Evolutionary conservation across 1,140 invertebrate species (phyloP).

Genomic region (Calephelis nemesis): DNA sequence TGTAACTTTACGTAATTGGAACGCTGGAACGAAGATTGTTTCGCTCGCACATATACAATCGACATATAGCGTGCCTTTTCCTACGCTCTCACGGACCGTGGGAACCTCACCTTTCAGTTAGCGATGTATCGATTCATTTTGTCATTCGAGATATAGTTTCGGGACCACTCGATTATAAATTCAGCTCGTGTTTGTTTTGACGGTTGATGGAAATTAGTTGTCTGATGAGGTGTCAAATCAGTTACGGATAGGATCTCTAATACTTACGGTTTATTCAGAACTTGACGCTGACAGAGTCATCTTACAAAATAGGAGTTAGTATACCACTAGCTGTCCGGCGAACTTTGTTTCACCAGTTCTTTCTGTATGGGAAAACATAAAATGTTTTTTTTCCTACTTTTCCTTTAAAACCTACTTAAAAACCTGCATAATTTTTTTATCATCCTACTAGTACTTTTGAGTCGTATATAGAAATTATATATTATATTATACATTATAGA

Average conservation of each 20-base stretch:
- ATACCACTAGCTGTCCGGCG: no score
- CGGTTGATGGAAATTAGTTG: slow-evolving; percentile 21
- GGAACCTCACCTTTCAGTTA: slow-evolving; percentile 61
- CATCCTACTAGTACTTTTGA: no score
- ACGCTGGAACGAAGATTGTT: slow-evolving; percentile 28
- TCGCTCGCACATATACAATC: slow-evolving; percentile 27
- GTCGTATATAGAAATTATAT: no score
- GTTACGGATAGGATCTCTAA: background rate
- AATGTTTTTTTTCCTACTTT: no score
- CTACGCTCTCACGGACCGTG: slow-evolving; percentile 58
- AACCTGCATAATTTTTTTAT: no score
- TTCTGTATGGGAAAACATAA: no score
- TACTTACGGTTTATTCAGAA: no score
- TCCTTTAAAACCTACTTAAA: no score
- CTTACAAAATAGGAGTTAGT: no score
- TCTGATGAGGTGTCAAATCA: background rate
- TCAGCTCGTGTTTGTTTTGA: slow-evolving; percentile 18
- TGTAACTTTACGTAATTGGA: slow-evolving; percentile 44
- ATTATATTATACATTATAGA: no score
- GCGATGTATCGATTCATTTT: slow-evolving; percentile 55
- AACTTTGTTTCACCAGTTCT: no score
- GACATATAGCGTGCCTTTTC: slow-evolving; percentile 31
- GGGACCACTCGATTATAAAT: slow-evolving; percentile 35
- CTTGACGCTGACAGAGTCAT: no score
- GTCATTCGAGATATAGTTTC: slow-evolving; percentile 37